Evolutionary conservation across 1,140 invertebrate species (phyloP).

Genomic region (Drosophila lacteicornis): DNA sequence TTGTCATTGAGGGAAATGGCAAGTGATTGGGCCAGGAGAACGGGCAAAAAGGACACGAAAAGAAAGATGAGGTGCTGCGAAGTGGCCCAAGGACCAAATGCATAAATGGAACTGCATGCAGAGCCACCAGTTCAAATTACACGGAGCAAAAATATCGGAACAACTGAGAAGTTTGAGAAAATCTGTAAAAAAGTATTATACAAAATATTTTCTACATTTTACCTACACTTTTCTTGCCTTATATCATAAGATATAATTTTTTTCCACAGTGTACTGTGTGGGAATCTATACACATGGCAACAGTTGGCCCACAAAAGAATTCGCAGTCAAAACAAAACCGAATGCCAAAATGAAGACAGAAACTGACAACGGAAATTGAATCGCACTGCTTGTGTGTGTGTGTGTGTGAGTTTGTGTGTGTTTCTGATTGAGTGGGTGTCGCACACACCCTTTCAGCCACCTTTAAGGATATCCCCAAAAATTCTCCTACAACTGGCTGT

Average conservation of each 20-base stretch:
- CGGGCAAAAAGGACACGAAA: background rate
- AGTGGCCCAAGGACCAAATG: constrained; percentile 38
- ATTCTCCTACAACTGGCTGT: background rate
- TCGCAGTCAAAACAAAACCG: constrained; percentile 37
- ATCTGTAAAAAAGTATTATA: too few species aligned
- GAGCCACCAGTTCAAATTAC: background rate
- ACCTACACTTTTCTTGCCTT: background rate
- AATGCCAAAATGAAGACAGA: constrained; percentile 55
- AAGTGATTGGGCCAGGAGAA: constrained; percentile 1
- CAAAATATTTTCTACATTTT: background rate
- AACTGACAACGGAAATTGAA: constrained; percentile 60
- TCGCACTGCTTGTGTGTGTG: constrained; percentile 11
- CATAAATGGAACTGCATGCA: constrained; percentile 18
- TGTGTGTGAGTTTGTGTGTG: background rate
- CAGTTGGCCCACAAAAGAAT: constrained; percentile 57
- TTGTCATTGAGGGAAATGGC: constrained; percentile 39
- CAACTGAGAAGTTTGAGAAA: too few species aligned
- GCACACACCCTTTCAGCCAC: constrained; percentile 1
- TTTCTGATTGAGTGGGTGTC: constrained; percentile 27
- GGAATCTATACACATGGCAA: constrained; percentile 49
- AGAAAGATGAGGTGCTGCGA: constrained; percentile 22
- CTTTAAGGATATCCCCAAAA: background rate
- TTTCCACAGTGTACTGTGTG: constrained; percentile 18
- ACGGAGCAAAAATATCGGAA: background rate
- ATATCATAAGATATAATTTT: background rate